Evolutionary conservation across 2,113 vertebrate genomes (phyloP), one percentile per base, ranked within the genome.

Genomic region (Tetrao urogallus): DNA sequence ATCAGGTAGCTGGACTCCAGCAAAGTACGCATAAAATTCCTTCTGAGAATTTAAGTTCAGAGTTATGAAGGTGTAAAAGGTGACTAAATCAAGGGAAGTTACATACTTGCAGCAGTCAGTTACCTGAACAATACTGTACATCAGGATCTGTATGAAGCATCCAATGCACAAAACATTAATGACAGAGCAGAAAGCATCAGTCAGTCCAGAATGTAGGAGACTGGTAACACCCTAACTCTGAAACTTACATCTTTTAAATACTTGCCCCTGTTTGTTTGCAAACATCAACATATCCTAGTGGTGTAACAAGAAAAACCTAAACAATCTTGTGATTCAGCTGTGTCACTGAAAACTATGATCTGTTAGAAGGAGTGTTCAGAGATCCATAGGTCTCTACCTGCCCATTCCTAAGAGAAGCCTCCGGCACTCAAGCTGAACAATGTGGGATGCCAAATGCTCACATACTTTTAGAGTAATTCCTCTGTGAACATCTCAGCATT

Each of bases 381-480:
- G 20, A 32, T 27, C 48, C 38, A 36, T 17, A 64, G 20, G 24
- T 64, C 36, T 79, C 22, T 32, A 34, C 18, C 28, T 63, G 40
- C 17, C 11, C 27, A 78, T 22, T 89, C 61, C 74, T 66, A 14
- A 57, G 48, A 70, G 65, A 21, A 64, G 12, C 32, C 42, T 2
- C 0, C 32, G 14, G 21, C n/a, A 57, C 45, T 69, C 43, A 47
- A 43, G 19, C 16, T 81, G 82, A 80, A 83, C 32, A 81, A 74
- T 34, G 7, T 66, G 48, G 22, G 58, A 66, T 16, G 36, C 48
- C 56, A 72, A 58, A 77, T 77, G 10, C 36, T 78, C 32, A 13
- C 15, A 8, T 21, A 13, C 1, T 1, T 45, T 3, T n/a, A 17
- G 5, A 13, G 2, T 8, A 60, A 69, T 50, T n/a, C 24, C 4